Conservation (phyloP, 2,113 vertebrate genomes). For the Pogona vitticeps region DNA sequence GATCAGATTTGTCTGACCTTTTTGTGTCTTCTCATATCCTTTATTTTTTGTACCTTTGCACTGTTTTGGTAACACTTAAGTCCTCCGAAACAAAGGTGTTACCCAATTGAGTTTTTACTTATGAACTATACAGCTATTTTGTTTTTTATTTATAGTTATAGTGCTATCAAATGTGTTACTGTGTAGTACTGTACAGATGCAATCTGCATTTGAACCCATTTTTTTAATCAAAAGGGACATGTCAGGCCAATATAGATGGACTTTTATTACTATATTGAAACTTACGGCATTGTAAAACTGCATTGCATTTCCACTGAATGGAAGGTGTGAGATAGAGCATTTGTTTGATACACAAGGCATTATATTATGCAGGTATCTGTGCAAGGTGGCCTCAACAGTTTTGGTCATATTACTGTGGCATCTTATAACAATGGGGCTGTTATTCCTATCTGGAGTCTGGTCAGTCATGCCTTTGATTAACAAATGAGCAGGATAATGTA, state of each 20-base stretch:
- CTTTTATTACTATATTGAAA: neutral
- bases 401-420: neutral
- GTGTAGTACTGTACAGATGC: too few species aligned
- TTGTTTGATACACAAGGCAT: neutral
- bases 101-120: too few species aligned
- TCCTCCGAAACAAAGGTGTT: too few species aligned
- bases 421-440: neutral
- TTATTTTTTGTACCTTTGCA: too few species aligned
- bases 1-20: too few species aligned
- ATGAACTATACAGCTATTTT: too few species aligned
- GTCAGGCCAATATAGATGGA: neutral
- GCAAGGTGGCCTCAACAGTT: neutral
- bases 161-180: too few species aligned
- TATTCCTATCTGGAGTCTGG: neutral
- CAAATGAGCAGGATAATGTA: neutral
- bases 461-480: neutral
- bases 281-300: neutral
- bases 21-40: too few species aligned
- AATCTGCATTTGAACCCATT: neutral
- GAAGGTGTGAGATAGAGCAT: neutral
- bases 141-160: too few species aligned
- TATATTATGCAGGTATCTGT: neutral
- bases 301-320: slow-evolving; percentile 1
- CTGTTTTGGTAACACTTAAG: too few species aligned
- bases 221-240: neutral